phyloP scores from a whole-genome alignment of 2,113 vertebrate genomes.

The Trochalopteron elliotii region DNA sequence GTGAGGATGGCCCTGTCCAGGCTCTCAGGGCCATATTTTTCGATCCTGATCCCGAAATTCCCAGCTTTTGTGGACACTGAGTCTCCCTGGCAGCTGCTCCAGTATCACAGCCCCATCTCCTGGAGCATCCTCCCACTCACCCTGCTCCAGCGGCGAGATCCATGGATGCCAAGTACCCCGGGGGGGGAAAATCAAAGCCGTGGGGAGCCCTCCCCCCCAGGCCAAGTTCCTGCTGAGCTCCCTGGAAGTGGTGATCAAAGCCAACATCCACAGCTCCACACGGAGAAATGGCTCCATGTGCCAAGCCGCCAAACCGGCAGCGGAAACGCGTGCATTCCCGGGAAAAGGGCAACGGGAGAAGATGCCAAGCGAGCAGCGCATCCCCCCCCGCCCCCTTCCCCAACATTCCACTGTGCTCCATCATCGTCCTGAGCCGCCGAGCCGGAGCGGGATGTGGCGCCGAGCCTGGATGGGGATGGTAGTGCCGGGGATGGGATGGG shows the following conservation, averaged over 20 bases:
- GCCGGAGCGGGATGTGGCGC: neutral
- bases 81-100: neutral
- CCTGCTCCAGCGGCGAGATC: neutral
- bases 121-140: neutral
- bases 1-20: accelerated
- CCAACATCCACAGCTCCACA: neutral
- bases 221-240: neutral
- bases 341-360: neutral
- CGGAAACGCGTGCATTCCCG: neutral
- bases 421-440: accelerated
- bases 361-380: neutral
- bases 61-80: neutral
- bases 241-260: neutral
- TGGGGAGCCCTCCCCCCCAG: neutral
- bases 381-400: neutral
- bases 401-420: accelerated
- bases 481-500: neutral
- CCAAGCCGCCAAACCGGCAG: neutral
- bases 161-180: accelerated
- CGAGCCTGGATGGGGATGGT: neutral
- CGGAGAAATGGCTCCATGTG: neutral
- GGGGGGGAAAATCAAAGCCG: neutral
- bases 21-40: neutral
- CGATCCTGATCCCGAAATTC: neutral
- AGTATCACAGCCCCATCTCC: neutral